Evolutionary conservation across 2,113 vertebrate species (phyloP), one percentile per base, ranked within the genome.

Genomic region (Notiomystis cincta): DNA sequence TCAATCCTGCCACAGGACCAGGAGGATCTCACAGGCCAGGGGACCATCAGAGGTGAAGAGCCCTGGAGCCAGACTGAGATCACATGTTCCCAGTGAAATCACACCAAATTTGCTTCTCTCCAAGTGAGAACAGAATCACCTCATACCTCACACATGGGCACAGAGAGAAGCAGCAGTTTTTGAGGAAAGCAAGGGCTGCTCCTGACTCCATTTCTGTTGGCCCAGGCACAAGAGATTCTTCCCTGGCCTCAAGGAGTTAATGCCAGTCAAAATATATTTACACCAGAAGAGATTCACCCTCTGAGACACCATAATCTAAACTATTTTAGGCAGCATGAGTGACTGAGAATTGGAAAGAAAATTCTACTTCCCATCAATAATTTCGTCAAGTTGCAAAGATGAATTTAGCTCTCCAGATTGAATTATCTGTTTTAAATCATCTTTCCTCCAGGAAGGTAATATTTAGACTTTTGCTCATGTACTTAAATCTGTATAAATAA

Each of bases 381-480:
- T 71, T 94, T 69, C n/a, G 89, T 81, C 69, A 71, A 69, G 77
- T 60, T 87, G 53, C 58, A 95, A 78, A 83, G 77, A 79, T 45
- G 95, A 92, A 92, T 93, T 73, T 92, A 93, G 73, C 54, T 85
- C 45, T 70, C 73, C 73, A 84, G 61, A 89, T 89, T 73, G 77
- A 93, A 79, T 96, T 91, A 93, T 64, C 75, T 92, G 20, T 56
- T 91, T 95, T 82, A 93, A 89, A 93, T 89, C 60, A 82, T 82
- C 81, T 78, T 93, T 91, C 88, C 88, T 83, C 33, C 60, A 88
- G 84, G 75, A 95, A 93, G 44, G 16, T 45, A 87, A 60, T n/a
- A n/a, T 58, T 76, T 65, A 89, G 60, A 78, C 44, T 92, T 78
- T 50, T 78, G 70, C 35, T 56, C 37, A 20, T 33, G 71, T 73